Evolutionary conservation across 2,888 invertebrate species (phyloP).

Genomic region (Drymonia ruficornis): DNA sequence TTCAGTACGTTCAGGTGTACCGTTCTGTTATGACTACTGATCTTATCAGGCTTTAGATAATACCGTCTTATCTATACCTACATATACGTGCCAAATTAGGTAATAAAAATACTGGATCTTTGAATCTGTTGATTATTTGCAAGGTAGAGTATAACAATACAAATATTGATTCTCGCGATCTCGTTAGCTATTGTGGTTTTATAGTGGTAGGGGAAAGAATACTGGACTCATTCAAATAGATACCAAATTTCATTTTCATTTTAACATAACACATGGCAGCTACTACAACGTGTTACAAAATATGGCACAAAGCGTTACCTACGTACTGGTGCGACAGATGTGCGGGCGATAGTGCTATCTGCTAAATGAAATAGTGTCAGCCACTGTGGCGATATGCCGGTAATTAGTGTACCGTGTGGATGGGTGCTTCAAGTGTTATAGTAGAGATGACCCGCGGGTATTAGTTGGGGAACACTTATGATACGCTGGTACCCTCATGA

Average conservation of each 20-base stretch:
- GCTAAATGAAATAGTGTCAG: conserved; percentile 64
- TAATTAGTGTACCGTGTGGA: conserved; percentile 7
- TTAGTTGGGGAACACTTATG: background rate
- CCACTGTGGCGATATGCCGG: conserved; percentile 43
- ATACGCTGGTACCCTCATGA: background rate
- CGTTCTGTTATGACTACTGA: conserved; percentile 24
- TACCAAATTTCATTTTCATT: background rate
- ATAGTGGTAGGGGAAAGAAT: too few species aligned
- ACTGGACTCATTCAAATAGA: too few species aligned
- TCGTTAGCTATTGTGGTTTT: too few species aligned
- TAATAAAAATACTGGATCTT: too few species aligned
- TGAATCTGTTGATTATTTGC: too few species aligned
- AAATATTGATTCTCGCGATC: too few species aligned
- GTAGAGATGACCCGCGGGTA: background rate
- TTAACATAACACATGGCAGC: background rate
- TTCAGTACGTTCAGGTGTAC: conserved; percentile 46
- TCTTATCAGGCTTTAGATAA: conserved; percentile 29
- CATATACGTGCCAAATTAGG: background rate
- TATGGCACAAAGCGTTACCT: background rate
- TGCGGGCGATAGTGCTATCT: conserved; percentile 61
- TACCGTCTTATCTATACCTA: background rate
- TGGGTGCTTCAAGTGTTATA: background rate
- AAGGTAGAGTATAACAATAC: too few species aligned
- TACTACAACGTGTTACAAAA: background rate
- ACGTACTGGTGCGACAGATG: conserved; percentile 63